Base-by-base conservation (phyloP, 35 echinoderm and acorn worm genomes). In the Diadema setosum region DNA sequence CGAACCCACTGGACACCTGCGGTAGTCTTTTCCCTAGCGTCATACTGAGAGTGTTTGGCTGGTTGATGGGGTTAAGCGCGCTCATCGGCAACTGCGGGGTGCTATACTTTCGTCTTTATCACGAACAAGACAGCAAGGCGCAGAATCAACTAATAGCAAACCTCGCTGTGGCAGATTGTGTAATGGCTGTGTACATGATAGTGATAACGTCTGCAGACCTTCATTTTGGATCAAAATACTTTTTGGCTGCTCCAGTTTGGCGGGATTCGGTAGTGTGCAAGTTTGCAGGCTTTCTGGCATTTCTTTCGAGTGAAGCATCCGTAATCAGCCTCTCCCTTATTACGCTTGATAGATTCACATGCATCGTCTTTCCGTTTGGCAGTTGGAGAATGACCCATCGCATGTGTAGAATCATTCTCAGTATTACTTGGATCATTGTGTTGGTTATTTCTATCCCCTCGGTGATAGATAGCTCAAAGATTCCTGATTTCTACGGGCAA, bases 101-200 rank as follows among this genome's bases (percentile, higher is more conserved):
- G 33, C 56, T 98, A 5, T 73, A 48, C 5, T 82, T 86, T 82
- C 88, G 96, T 1, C 16, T 17, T 57, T 21, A 26, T 24, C 48
- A 55, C 45, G 80, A 86, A 18, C 60, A 58, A 1, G 21, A 32
- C 4, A 91, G 16, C n/a, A 81, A 5, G 20, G 84, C 45, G 20
- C 56, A 80, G 67, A 59, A 21, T 41, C 58, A 45, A 45, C 76
- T 94, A 18, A 88, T 98, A 11, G 33, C 63, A 21, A 98, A 98
- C 58, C 80, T 98, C 5, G 92, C 91, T 48, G 31, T 98, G 2
- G 87, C 96, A 8, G 92, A 98, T 55, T 89, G 84, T 18, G 56
- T 98, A 0, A 98, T 94, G 92, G 96, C 91, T 24, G 41, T 98
- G 23, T 98, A 98, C 57, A 69, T 98, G 84, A 61, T 94, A 9